Percentiles rank a stretch among this genome's conserved stretches.
Evolutionary conservation across 2,888 invertebrate genomes (phyloP).

Genomic region (Standfussiana lucernea): DNA sequence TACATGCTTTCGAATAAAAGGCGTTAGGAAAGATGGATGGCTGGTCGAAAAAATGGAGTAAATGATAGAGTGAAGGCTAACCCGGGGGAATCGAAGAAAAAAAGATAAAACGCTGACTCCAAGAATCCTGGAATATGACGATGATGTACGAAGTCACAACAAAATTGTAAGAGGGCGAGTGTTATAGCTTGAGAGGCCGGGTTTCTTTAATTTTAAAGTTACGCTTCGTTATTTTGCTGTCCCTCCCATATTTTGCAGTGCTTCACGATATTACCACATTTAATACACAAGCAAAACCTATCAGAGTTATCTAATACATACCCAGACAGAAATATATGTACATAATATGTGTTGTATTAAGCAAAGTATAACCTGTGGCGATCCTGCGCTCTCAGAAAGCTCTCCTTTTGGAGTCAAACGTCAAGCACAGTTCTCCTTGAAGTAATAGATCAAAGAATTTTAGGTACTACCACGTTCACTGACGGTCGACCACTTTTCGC

Average conservation of each 20-base stretch:
- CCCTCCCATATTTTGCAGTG: not conserved
- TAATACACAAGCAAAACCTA: not conserved
- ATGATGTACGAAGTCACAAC: not conserved
- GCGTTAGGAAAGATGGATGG: too few relatives aligned
- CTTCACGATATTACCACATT: not conserved
- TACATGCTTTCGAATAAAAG: not conserved
- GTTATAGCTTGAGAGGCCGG: not conserved
- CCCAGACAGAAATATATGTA: not conserved
- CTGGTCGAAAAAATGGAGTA: too few relatives aligned
- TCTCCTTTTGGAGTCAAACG: conserved; percentile 10
- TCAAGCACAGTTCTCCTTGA: not conserved
- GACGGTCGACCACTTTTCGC: too few relatives aligned
- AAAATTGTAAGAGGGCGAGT: not conserved
- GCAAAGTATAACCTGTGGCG: not conserved
- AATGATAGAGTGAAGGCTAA: too few relatives aligned
- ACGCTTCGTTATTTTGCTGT: not conserved
- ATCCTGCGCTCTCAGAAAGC: not conserved
- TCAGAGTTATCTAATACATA: not conserved
- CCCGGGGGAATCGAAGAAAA: too few relatives aligned
- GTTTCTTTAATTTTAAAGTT: not conserved
- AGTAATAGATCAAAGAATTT: not conserved
- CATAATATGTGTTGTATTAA: too few relatives aligned
- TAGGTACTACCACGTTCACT: too few relatives aligned
- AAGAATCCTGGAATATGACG: too few relatives aligned
- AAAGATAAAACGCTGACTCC: too few relatives aligned